Evolutionary conservation across 2,797 vertebrate species (phyloP).

Genomic region (Pangasius macronema): DNA sequence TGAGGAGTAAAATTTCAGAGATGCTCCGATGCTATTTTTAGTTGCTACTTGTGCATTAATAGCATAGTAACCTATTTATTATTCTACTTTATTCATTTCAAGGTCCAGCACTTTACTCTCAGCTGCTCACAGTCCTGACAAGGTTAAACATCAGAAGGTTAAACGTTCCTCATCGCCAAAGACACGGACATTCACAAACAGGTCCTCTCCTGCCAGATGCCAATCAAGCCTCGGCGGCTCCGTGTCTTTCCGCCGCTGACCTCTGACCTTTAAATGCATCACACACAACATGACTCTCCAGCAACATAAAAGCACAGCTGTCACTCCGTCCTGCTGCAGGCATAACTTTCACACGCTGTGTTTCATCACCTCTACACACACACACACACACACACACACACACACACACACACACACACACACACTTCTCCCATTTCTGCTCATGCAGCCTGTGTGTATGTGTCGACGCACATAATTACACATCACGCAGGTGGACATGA

Average conservation of each 20-base stretch:
- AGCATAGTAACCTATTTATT: neutral
- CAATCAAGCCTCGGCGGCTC: slow-evolving; percentile 6
- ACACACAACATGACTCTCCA: slow-evolving; percentile 10
- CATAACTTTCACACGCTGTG: neutral
- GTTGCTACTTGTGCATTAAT: neutral
- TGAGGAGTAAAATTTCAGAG: neutral
- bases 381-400: slow-evolving; percentile 11
- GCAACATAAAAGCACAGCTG: slow-evolving; percentile 24
- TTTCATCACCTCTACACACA: slow-evolving; percentile 18
- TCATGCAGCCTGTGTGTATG: slow-evolving; percentile 12
- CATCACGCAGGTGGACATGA: neutral
- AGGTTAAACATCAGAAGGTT: neutral
- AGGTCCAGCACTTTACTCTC: neutral
- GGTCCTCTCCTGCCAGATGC: slow-evolving; percentile 13
- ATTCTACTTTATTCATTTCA: neutral
- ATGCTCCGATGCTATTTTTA: neutral
- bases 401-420: slow-evolving; percentile 22
- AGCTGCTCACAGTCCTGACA: neutral
- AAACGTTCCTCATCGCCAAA: neutral
- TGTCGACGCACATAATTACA: slow-evolving; percentile 9
- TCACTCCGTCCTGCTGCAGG: neutral
- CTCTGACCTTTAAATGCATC: slow-evolving; percentile 45
- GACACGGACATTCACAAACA: slow-evolving; percentile 1
- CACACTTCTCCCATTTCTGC: neutral
- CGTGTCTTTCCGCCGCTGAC: slow-evolving; percentile 27